Evolutionary conservation across 2,888 invertebrate genomes (phyloP).

Genomic region (Unio pictorum): DNA sequence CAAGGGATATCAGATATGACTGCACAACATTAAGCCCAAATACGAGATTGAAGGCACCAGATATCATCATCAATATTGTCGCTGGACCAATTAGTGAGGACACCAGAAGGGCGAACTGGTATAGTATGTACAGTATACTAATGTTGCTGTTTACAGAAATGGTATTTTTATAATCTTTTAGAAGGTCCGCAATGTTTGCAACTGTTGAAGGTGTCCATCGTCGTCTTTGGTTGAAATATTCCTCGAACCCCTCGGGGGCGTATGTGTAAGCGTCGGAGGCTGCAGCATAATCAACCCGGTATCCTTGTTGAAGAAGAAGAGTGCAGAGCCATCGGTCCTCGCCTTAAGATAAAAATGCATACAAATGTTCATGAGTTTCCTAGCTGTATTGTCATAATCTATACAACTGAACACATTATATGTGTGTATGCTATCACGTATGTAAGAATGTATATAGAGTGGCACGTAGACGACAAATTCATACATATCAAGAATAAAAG

Average conservation of each 20-base stretch:
- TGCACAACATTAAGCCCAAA: slow-evolving; percentile 46
- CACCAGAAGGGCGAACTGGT: slow-evolving; percentile 82
- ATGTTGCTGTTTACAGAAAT: slow-evolving; percentile 97
- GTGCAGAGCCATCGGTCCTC: slow-evolving; percentile 68
- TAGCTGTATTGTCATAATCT: background rate
- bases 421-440: no score
- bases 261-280: slow-evolving; percentile 63
- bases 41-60: slow-evolving; percentile 62
- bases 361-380: background rate
- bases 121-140: slow-evolving; percentile 74
- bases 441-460: no score
- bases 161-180: slow-evolving; percentile 87
- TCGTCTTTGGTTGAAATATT: slow-evolving; percentile 63
- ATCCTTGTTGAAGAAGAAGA: slow-evolving; percentile 61
- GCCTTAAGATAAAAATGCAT: slow-evolving; percentile 14
- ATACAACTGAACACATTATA: no score
- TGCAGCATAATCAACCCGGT: slow-evolving; percentile 63
- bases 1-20: slow-evolving; percentile 55
- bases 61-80: slow-evolving; percentile 68
- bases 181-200: slow-evolving; percentile 61
- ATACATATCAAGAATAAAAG: no score
- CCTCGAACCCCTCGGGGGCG: slow-evolving; percentile 61
- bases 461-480: no score
- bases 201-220: slow-evolving; percentile 65
- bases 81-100: slow-evolving; percentile 88